Base-by-base conservation (phyloP, 2,113 vertebrate genomes). In the Alligator sinensis region DNA sequence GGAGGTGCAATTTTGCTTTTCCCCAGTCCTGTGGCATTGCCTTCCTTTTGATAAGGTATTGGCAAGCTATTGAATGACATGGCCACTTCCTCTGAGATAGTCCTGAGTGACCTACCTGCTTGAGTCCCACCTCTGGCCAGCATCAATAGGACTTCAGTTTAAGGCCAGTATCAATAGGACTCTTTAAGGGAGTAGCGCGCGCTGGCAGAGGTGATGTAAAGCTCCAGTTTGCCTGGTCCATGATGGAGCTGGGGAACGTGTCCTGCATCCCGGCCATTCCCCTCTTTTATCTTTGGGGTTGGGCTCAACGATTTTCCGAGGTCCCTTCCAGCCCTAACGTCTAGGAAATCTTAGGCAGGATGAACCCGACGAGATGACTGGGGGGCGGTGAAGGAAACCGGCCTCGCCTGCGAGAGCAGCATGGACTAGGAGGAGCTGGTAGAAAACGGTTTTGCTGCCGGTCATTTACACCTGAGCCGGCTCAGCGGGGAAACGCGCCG, bases 391-490 rank as follows among this genome's bases (percentile, higher is more conserved):
- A 60, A 21, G n/a, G 55, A 64, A 34, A 61, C 25, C 57, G 80
- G n/a, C 34, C 59, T 30, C 59, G 55, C 47, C 59, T 30, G 88
- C 77, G 61, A 24, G 2, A 4, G 61, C 58, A 75, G 30, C 64
- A 57, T 15, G 11, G n/a, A 59, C 18, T 2, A 85, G 11, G 87
- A 68, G 82, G 19, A 54, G 7, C 66, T 5, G 19, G 88, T 1
- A 78, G 86, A 75, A 87, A 84, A 77, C 62, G 62, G n/a, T 64
- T 83, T 27, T 38, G 25, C 95, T 86, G 84, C 87, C 34, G 63
- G 34, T 4, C 92, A 27, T 34, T 84, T 74, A 59, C 96, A 94
- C 95, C 97, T 95, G 96, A 92, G 94, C 80, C 4, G 0, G 1
- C 96, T 80, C 13, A 6, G 88, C 2, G 72, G 96, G 95, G 62